These are phyloP conservation scores for Clusia tigrina DNA, from an alignment of 2,888 invertebrate species.

Conservation along the genomic window DNA sequence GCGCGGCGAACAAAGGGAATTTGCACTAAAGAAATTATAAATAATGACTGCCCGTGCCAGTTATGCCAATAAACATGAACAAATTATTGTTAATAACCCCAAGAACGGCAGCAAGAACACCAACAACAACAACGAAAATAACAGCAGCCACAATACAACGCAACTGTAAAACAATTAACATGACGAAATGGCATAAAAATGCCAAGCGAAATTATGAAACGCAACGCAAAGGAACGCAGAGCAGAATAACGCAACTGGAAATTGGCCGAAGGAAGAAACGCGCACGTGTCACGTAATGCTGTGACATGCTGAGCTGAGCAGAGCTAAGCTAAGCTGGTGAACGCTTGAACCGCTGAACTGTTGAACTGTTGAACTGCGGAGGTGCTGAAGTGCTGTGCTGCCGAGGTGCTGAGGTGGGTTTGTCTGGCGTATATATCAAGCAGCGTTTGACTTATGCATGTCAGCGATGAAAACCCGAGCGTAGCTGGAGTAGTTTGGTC, in stretches of 20 bases:
- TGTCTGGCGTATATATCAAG: too few species aligned
- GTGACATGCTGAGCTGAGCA: conserved; percentile 20
- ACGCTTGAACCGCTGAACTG: not conserved
- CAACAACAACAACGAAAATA: too few species aligned
- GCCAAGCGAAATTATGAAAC: conserved; percentile 12
- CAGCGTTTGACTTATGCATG: too few species aligned
- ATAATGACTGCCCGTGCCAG: conserved; percentile 3
- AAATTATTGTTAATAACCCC: conserved; percentile 47
- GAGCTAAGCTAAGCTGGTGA: not conserved
- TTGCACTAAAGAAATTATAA: not conserved
- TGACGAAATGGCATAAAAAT: conserved; percentile 54
- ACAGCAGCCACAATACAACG: too few species aligned
- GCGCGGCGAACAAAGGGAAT: conserved; percentile 9
- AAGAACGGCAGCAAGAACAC: conserved; percentile 29
- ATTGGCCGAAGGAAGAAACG: conserved; percentile 35
- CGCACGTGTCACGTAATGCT: conserved; percentile 48
- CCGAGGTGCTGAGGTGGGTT: too few species aligned
- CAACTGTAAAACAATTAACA: conserved; percentile 52
- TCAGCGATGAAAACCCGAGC: too few species aligned
- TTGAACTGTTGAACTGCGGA: too few species aligned
- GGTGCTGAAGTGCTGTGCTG: too few species aligned
- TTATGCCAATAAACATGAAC: conserved; percentile 38
- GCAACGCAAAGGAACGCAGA: not conserved
- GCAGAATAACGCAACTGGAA: not conserved
- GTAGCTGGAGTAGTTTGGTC: too few species aligned